Evolutionary conservation across 2,797 vertebrate species (phyloP).

Genomic region (Dromococcyx pavoninus): DNA sequence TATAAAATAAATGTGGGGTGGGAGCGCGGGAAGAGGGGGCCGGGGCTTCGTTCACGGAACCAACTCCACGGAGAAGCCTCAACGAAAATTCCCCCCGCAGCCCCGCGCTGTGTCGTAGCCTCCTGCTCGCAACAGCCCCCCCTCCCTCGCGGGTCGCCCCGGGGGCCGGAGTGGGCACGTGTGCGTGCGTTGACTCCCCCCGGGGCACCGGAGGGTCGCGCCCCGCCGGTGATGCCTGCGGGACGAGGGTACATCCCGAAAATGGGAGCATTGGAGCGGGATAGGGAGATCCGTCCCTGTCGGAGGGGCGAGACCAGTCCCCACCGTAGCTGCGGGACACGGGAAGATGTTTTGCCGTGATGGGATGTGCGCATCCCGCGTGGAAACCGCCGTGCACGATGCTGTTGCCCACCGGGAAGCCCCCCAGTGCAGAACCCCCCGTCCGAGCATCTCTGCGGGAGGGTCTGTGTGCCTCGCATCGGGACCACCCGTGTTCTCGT

Average conservation of each 20-base stretch:
- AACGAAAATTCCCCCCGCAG: slow-evolving; percentile 8
- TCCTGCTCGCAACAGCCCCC: background rate
- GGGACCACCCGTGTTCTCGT: background rate
- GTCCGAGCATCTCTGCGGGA: background rate
- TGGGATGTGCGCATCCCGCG: background rate
- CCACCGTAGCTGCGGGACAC: background rate
- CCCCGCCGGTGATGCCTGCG: background rate
- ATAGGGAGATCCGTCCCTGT: background rate
- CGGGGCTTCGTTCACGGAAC: background rate
- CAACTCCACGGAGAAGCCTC: background rate
- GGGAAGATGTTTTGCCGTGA: background rate
- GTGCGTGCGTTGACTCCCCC: background rate
- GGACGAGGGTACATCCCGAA: background rate
- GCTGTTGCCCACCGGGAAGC: background rate
- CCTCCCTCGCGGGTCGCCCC: background rate
- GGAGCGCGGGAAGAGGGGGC: background rate
- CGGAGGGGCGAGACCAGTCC: no score
- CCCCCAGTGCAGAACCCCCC: background rate
- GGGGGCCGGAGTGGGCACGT: background rate
- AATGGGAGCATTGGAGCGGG: background rate
- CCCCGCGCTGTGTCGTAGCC: no score
- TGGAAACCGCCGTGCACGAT: background rate
- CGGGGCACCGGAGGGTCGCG: background rate
- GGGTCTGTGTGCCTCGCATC: background rate
- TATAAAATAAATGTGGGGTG: background rate